A percentile compares a stretch with the other conserved stretches of the same genome.
Conservation (phyloP, 37 sponge, comb jelly and placozoan genomes). For the Diacarnus erythraeanus region DNA sequence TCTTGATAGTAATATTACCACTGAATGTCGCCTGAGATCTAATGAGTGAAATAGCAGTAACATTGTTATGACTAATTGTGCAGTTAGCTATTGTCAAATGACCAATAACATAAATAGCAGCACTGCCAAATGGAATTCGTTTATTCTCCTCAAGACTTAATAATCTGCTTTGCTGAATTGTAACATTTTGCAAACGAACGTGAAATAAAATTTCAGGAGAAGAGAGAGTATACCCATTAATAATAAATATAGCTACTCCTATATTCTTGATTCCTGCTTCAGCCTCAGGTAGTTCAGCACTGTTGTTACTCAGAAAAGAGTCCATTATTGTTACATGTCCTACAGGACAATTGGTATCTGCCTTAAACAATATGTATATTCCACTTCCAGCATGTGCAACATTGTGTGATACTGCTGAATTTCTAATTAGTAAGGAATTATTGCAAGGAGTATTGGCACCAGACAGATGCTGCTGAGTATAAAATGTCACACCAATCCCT, state of each 20-base stretch:
- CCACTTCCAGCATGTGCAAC: background rate
- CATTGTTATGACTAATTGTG: background rate
- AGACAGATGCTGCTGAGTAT: background rate
- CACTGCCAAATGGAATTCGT: background rate
- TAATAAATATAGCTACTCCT: background rate
- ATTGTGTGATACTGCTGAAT: background rate
- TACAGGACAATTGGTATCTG: background rate
- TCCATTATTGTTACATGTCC: background rate
- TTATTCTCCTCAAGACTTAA: too few species aligned
- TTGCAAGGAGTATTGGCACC: background rate
- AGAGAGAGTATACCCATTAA: background rate
- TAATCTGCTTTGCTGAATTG: too few species aligned
- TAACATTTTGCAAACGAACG: background rate
- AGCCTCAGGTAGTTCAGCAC: background rate
- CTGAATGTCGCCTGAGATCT: background rate
- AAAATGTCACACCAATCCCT: background rate
- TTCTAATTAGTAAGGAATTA: too few species aligned
- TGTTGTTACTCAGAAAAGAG: background rate
- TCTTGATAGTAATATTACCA: conserved; percentile 4
- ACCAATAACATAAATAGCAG: background rate
- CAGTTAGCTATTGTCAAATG: background rate
- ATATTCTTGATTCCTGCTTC: background rate
- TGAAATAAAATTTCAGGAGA: background rate
- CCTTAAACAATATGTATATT: too few species aligned
- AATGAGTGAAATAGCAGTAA: background rate